Evolutionary conservation across 2,888 invertebrate genomes (phyloP), one percentile per base, ranked within the genome.

Genomic region (Melinopterus prodromus): DNA sequence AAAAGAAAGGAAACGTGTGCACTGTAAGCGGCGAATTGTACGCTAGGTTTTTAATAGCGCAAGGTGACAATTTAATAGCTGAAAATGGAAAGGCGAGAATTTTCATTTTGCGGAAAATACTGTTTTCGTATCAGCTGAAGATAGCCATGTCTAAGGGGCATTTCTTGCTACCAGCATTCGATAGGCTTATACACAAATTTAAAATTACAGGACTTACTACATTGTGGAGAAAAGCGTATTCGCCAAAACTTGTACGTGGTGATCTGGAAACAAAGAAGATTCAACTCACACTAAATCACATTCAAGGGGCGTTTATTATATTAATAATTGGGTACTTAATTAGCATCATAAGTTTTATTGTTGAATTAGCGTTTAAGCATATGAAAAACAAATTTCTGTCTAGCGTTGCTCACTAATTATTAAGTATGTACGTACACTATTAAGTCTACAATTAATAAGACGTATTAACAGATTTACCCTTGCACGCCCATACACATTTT

Each of bases 111-210:
- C 77, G 82, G 0, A 81, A 85, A 0, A 90, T 91, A 78, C 89
- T 91, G 12, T 92, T 93, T 83, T 88, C 90, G 0, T 92, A 92
- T 35, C 90, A 92, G 3, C 85, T 92, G 78, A 92, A 93, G 84
- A 91, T 92, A 86, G 89, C 93, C 5, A 89, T 91, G 79, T 83
- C 89, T 12, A 88, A 86, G 83, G 93, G 92, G 1, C 93, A 92
- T 82, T 91, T 92, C 0, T 90, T 92, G 77, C 88, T 92, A 81
- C 84, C 85, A 6, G 87, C 88, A 53, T 90, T 93, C 85, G 91
- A 92, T 14, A 83, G 84, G 35, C 88, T 90, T 1, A 89, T 93
- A 70, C 86, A 88, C 0, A 81, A 86, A 6, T 89, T 92, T 82
- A 89, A 90, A 69, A 91, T 92, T 71, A 86, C 88, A 78, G 93